These are phyloP conservation scores for Phaetusa simplex DNA, from an alignment of 2,113 vertebrate species.

Conservation along the genomic window DNA sequence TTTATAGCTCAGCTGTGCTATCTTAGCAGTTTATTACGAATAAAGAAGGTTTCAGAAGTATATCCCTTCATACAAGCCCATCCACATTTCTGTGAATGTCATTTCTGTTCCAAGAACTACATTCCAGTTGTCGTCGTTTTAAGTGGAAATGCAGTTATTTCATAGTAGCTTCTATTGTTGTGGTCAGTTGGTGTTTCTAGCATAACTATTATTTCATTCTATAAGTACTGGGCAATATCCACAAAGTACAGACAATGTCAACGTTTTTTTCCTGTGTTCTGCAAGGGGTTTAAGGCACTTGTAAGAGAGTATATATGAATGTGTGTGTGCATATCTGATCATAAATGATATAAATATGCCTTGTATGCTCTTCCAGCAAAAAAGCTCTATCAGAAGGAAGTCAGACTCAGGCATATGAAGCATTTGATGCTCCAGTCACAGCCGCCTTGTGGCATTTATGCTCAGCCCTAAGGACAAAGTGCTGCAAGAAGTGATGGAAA, in stretches of 20 bases:
- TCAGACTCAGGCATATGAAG: neutral
- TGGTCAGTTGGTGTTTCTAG: neutral
- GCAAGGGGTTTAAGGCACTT: neutral
- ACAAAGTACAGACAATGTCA: neutral
- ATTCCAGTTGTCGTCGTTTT: neutral
- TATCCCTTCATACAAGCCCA: neutral
- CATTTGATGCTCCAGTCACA: neutral
- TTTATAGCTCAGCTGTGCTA: neutral
- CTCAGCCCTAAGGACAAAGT: conserved; percentile 15
- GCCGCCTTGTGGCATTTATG: neutral
- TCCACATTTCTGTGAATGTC: neutral
- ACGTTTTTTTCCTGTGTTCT: fast-evolving
- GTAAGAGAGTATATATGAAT: neutral
- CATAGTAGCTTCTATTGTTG: neutral
- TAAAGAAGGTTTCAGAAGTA: neutral
- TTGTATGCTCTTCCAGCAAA: neutral
- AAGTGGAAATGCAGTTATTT: neutral
- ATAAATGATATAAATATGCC: neutral
- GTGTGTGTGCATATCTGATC: neutral
- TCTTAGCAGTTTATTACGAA: neutral
- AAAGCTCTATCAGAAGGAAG: neutral
- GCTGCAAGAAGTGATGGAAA: conserved; percentile 29
- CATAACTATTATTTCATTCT: neutral
- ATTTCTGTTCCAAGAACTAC: neutral
- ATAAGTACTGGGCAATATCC: neutral